Evolutionary conservation across 2,888 invertebrate species (phyloP).

Genomic region (Drosophila flavopinicola): DNA sequence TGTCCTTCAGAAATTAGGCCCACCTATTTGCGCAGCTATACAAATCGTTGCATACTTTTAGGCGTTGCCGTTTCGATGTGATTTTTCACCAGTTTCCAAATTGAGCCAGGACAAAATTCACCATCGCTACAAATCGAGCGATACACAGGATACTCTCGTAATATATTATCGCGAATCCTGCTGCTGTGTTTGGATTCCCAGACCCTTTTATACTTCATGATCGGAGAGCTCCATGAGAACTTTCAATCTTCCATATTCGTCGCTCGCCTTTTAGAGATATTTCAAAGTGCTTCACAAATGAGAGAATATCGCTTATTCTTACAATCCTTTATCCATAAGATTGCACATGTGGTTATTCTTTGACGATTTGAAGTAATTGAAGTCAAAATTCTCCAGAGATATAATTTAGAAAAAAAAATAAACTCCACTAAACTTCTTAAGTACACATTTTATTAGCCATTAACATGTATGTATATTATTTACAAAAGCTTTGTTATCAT

Average conservation of each 20-base stretch:
- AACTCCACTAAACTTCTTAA: no score
- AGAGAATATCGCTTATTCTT: neutral
- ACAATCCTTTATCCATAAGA: neutral
- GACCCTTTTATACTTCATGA: no score
- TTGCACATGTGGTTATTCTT: neutral
- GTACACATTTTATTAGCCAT: slow-evolving; percentile 6
- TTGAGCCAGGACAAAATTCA: no score
- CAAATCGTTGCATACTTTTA: slow-evolving; percentile 35
- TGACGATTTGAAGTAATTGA: neutral
- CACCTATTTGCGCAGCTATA: neutral
- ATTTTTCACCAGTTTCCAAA: no score
- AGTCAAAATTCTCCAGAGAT: neutral
- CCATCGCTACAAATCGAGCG: no score
- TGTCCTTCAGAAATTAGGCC: slow-evolving; percentile 1
- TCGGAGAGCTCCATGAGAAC: neutral
- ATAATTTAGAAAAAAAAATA: no score
- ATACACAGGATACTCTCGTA: no score
- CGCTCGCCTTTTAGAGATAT: neutral
- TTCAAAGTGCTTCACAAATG: neutral
- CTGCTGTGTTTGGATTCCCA: no score
- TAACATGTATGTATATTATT: slow-evolving; percentile 1
- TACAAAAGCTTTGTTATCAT: slow-evolving; percentile 7
- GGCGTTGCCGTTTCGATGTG: slow-evolving; percentile 11
- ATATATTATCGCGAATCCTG: no score
- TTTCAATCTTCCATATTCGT: neutral